Conservation (phyloP, 1,140 invertebrate genomes). For the Drosophila aff. region DNA sequence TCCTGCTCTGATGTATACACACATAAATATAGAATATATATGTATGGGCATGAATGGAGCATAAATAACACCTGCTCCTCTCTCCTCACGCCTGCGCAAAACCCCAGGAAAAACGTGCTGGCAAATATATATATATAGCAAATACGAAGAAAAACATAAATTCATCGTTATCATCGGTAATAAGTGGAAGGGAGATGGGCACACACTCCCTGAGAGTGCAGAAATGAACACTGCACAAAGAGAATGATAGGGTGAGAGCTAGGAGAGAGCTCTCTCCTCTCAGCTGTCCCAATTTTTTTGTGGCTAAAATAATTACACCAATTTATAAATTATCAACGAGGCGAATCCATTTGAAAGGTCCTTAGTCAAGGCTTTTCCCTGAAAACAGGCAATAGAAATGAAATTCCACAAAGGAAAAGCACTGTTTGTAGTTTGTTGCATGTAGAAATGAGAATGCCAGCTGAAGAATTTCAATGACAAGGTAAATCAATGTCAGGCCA, state of each 20-base stretch:
- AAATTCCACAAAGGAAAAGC: slow-evolving; percentile 14
- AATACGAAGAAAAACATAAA: slow-evolving; percentile 30
- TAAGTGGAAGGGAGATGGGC: slow-evolving; percentile 26
- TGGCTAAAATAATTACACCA: slow-evolving; percentile 72
- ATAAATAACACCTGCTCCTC: slow-evolving; percentile 62
- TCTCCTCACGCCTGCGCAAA: slow-evolving; percentile 49
- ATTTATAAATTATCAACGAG: slow-evolving; percentile 78
- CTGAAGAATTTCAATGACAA: slow-evolving; percentile 34
- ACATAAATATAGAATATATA: slow-evolving; percentile 58
- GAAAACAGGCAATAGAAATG: slow-evolving; percentile 20
- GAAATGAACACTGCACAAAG: slow-evolving; percentile 75
- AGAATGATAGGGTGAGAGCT: slow-evolving; percentile 3
- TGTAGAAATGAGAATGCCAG: slow-evolving; percentile 25
- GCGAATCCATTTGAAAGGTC: slow-evolving; percentile 67
- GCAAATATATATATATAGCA: slow-evolving; percentile 12
- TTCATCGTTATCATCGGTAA: slow-evolving; percentile 54
- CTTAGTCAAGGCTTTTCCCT: slow-evolving; percentile 58
- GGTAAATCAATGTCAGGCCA: slow-evolving; percentile 37
- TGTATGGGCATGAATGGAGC: slow-evolving; percentile 28
- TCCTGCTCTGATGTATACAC: slow-evolving; percentile 37
- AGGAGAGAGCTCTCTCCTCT: slow-evolving; percentile 19
- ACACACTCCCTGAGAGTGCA: slow-evolving; percentile 36
- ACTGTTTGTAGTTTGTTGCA: slow-evolving; percentile 15
- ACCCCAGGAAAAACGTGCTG: slow-evolving; percentile 45
- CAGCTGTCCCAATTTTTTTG: slow-evolving; percentile 59